Conservation (phyloP, 2,113 vertebrate genomes). For the Cavia porcellus region DNA sequence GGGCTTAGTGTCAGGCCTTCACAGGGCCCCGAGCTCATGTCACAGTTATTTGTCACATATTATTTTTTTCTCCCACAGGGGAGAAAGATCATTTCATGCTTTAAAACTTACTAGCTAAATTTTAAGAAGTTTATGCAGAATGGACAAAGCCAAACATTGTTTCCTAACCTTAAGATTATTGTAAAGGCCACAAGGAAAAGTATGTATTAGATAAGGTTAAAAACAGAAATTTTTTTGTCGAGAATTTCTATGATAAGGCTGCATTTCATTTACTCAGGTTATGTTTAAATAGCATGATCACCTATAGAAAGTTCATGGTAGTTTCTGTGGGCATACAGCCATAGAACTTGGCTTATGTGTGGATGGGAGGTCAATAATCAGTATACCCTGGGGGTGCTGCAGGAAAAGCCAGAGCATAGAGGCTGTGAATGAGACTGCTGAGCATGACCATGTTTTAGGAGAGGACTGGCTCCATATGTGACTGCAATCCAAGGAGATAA, state of each 20-base stretch:
- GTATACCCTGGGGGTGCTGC: no score
- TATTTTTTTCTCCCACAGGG: no score
- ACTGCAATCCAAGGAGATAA: background rate
- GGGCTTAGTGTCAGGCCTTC: background rate
- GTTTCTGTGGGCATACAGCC: background rate
- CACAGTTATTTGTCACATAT: no score
- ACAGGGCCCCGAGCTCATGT: background rate
- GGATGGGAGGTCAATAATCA: background rate
- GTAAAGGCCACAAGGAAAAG: background rate
- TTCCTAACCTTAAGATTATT: background rate
- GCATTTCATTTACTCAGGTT: background rate
- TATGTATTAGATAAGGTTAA: background rate
- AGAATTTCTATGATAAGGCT: background rate
- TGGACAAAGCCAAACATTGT: background rate
- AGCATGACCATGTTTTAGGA: background rate
- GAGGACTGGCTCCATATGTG: background rate
- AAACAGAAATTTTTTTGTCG: background rate
- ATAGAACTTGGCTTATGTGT: background rate
- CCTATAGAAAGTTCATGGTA: background rate
- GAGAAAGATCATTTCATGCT: conserved; percentile 14
- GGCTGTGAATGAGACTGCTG: fast-evolving
- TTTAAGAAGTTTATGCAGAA: conserved; percentile 12
- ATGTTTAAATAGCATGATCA: background rate
- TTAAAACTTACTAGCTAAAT: conserved; percentile 51
- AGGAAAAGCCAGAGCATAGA: fast-evolving